phyloP scores from a whole-genome alignment of 2,113 vertebrate species.

The Oenanthe melanoleuca region DNA sequence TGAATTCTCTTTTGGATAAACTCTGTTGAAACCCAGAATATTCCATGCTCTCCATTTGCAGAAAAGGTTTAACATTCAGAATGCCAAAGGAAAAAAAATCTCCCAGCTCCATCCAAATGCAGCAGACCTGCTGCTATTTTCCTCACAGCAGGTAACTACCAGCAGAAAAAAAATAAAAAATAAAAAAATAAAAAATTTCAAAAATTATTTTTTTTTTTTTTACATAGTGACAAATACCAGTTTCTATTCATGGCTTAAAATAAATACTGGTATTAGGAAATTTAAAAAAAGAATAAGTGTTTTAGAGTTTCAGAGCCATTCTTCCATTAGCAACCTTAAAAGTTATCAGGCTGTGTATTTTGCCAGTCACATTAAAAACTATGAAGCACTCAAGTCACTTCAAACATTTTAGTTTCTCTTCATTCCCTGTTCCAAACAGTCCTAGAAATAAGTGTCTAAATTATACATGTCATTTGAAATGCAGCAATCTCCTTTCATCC shows the following conservation, averaged over 20 bases:
- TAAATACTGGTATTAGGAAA: background rate
- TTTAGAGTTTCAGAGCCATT: background rate
- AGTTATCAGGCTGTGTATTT: slow-evolving; percentile 18
- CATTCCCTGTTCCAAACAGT: slow-evolving; percentile 47
- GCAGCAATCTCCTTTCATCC: slow-evolving; percentile 60
- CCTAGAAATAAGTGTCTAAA: slow-evolving; percentile 62
- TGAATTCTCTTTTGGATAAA: background rate
- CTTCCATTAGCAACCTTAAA: slow-evolving; percentile 17
- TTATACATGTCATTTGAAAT: slow-evolving; percentile 63
- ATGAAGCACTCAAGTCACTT: slow-evolving; percentile 48
- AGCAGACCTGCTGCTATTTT: background rate
- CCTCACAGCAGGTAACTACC: background rate
- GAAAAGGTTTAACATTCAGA: background rate
- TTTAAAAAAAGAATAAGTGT: background rate
- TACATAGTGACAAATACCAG: background rate
- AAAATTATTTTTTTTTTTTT: background rate
- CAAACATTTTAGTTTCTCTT: slow-evolving; percentile 59
- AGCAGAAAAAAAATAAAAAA: background rate
- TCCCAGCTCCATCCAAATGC: background rate
- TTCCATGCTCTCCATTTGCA: background rate
- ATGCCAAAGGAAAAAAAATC: background rate
- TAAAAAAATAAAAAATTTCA: background rate
- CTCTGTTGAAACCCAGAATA: background rate
- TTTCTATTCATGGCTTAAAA: background rate
- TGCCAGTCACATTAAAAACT: slow-evolving; percentile 28